A percentile compares a stretch with the other conserved stretches of the same genome.
Evolutionary conservation across 2,888 invertebrate genomes (phyloP).

Genomic region (Choristoneura rosaceana): DNA sequence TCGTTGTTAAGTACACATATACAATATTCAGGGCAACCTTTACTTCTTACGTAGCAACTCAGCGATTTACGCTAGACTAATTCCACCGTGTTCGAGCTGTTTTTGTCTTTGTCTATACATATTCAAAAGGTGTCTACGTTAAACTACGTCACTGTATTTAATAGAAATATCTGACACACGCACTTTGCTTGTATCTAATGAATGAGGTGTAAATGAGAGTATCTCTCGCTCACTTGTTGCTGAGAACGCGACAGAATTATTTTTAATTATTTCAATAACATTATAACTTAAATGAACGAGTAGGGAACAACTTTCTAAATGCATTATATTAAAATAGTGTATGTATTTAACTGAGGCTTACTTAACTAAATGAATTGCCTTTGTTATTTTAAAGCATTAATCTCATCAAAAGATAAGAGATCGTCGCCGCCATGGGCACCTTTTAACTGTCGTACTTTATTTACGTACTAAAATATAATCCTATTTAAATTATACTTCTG

Average conservation of each 20-base stretch:
- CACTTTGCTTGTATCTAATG: slow-evolving; percentile 2
- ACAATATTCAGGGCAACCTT: slow-evolving; percentile 15
- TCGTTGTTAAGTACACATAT: background rate
- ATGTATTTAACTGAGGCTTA: too few species aligned
- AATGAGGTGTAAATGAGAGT: slow-evolving; percentile 1
- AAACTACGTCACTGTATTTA: slow-evolving; percentile 6
- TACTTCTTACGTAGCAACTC: slow-evolving; percentile 21
- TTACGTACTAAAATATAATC: too few species aligned
- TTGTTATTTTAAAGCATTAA: too few species aligned
- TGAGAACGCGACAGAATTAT: background rate
- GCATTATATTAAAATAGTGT: too few species aligned
- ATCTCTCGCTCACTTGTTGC: background rate
- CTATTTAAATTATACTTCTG: too few species aligned
- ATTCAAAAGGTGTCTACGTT: slow-evolving; percentile 21
- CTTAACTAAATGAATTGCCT: too few species aligned
- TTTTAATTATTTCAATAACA: background rate
- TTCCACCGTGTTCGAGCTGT: slow-evolving; percentile 4
- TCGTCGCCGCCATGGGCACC: too few species aligned
- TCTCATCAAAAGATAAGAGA: too few species aligned
- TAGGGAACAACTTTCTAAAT: too few species aligned
- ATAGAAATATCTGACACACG: slow-evolving; percentile 7
- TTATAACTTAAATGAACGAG: too few species aligned
- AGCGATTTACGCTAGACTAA: slow-evolving; percentile 20
- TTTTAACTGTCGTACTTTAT: too few species aligned
- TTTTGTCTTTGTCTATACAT: slow-evolving; percentile 11